Conservation (phyloP, 2,888 invertebrate species). For the Amphipoea lucens region DNA sequence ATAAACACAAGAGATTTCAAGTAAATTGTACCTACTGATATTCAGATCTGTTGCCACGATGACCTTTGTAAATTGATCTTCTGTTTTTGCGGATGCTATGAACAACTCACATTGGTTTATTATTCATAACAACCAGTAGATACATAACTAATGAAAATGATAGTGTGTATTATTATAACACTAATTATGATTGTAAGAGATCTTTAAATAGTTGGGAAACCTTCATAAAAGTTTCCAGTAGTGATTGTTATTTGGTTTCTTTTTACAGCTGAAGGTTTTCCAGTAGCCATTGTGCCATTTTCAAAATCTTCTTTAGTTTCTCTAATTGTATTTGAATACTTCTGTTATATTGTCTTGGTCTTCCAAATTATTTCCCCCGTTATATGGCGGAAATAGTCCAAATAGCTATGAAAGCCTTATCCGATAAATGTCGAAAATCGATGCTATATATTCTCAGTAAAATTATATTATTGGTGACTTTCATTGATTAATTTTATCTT, state of each 20-base stretch:
- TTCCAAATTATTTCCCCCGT: background rate
- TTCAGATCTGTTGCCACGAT: constrained; percentile 32
- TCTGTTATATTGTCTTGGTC: background rate
- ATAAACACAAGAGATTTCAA: constrained; percentile 53
- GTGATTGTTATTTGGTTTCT: constrained; percentile 1
- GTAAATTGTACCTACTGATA: constrained; percentile 39
- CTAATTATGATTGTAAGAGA: constrained; percentile 2
- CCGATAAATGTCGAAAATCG: constrained; percentile 50
- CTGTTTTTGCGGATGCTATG: constrained; percentile 29
- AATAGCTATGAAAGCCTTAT: constrained; percentile 22
- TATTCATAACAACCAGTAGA: constrained; percentile 37
- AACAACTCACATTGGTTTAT: constrained; percentile 15
- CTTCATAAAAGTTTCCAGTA: constrained; percentile 15
- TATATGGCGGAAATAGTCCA: constrained; percentile 40
- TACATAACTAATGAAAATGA: constrained; percentile 42
- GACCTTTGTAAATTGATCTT: constrained; percentile 51
- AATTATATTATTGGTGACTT: constrained; percentile 68
- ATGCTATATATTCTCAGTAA: constrained; percentile 52
- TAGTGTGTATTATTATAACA: constrained; percentile 18
- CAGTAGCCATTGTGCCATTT: background rate
- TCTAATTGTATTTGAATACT: background rate
- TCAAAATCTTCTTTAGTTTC: background rate
- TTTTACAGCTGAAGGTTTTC: background rate
- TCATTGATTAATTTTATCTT: constrained; percentile 79
- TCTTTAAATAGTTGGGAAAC: constrained; percentile 18